These are phyloP conservation scores for Phasia obesa DNA, from an alignment of 2,888 invertebrate genomes.

Conservation along the genomic window DNA sequence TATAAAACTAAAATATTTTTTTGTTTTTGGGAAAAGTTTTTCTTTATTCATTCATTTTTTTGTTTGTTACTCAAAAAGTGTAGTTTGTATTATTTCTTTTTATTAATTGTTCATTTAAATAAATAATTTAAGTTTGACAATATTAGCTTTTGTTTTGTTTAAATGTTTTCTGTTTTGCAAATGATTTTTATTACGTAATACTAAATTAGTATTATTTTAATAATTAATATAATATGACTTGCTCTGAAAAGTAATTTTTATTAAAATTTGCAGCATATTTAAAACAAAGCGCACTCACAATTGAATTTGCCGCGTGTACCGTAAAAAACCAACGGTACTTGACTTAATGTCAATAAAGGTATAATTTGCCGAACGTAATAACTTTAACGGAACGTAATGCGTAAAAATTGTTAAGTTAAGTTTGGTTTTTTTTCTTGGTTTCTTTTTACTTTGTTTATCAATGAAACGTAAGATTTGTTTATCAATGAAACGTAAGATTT, in stretches of 20 bases:
- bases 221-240: constrained; percentile 32
- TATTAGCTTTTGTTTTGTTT: constrained; percentile 60
- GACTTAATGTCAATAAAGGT: no score
- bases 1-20: background rate
- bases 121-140: constrained; percentile 64
- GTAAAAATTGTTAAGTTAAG: no score
- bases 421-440: no score
- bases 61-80: constrained; percentile 60
- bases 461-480: no score
- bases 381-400: no score
- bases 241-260: constrained; percentile 22
- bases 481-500: no score
- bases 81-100: constrained; percentile 41
- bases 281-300: background rate
- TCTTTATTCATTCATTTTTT: constrained; percentile 55
- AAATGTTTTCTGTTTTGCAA: constrained; percentile 25
- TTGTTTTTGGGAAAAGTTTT: constrained; percentile 54
- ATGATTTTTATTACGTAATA: constrained; percentile 46
- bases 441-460: no score
- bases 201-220: constrained; percentile 4
- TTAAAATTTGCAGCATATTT: background rate
- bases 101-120: constrained; percentile 40
- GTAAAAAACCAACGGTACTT: constrained; percentile 4
- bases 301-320: background rate
- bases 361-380: no score